Evolutionary conservation across 2,797 vertebrate genomes (phyloP), one percentile per base, ranked within the genome.

Genomic region (Semotilus atromaculatus): DNA sequence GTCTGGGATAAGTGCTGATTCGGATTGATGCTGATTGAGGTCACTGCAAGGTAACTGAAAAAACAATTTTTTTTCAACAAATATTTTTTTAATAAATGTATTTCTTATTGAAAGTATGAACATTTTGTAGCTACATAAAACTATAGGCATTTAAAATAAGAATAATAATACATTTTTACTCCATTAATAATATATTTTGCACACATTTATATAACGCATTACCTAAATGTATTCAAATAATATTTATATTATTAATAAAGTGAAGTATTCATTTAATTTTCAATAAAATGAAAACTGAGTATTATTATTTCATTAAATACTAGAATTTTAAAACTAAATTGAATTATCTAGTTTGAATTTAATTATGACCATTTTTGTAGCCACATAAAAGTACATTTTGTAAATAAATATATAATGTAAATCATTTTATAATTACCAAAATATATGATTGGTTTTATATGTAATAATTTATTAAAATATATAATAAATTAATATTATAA

Each of bases 1-100:
- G 36, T 82, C 38, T 62, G 80, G 73, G 38, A 82, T 73, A 13
- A 62, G 80, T 62, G 19, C 31, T 1, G 29, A 36, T 55, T 23
- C 1, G 3, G 48, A 36, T 23, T 36, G 29, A 74, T 34, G 45
- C 18, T 31, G 51, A 60, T 58, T 19, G 51, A 62, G 80, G 68
- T 82, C 68, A n/a, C 19, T 82, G 11, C 9, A 62, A 31, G 55
- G 53, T 43, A 31, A 34, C 80, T 34, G 11, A n/a, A 81, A 40
- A 81, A 70, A 0, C 7, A 3, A n/a, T n/a, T n/a, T n/a, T n/a
- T n/a, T n/a, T n/a, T n/a, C n/a, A n/a, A n/a, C n/a, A n/a, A n/a
- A n/a, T 3, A 11, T 62, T 7, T 64, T 14, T 45, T 14, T 0
- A 16, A 4, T 14, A 3, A 7, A 18, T 31, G 3, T 14, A 14